A percentile compares a stretch with the other conserved stretches of the same genome.
Evolutionary conservation across 1,140 invertebrate species (phyloP).

Genomic region (Drosophila lacteicornis): DNA sequence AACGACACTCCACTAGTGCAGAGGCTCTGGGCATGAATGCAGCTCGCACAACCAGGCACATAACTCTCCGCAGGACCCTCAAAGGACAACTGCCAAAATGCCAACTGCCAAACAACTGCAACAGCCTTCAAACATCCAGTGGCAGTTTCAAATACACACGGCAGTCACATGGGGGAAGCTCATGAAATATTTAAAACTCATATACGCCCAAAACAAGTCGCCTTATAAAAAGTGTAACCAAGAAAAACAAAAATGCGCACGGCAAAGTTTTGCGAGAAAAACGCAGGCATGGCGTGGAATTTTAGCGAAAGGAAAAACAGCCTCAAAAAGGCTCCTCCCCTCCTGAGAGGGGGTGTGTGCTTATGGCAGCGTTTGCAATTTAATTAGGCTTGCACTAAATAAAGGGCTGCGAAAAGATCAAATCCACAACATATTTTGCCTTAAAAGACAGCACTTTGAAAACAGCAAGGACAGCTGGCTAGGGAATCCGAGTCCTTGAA

Average conservation of each 20-base stretch:
- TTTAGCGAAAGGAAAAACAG: neutral
- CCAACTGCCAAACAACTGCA: slow-evolving; percentile 16
- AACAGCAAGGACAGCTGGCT: no score
- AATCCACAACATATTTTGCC: neutral
- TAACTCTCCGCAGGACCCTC: slow-evolving; percentile 7
- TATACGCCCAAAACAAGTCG: slow-evolving; percentile 4
- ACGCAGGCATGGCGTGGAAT: neutral
- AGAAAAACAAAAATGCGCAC: slow-evolving; percentile 9
- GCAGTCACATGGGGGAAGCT: neutral
- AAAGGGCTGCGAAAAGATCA: slow-evolving; percentile 9
- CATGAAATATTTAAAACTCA: slow-evolving; percentile 18
- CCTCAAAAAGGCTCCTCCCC: neutral
- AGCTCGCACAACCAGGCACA: slow-evolving; percentile 2
- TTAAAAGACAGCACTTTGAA: neutral
- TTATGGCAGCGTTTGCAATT: slow-evolving; percentile 6
- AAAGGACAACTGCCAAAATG: slow-evolving; percentile 21
- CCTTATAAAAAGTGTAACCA: neutral
- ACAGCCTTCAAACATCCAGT: slow-evolving; percentile 14
- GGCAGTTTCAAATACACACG: slow-evolving; percentile 2
- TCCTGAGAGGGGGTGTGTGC: neutral
- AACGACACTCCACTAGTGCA: neutral
- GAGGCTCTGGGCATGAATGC: neutral
- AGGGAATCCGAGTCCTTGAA: neutral
- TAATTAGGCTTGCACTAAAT: slow-evolving; percentile 3
- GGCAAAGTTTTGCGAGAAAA: neutral